Evolutionary conservation across 2,113 vertebrate species (phyloP), one percentile per base, ranked within the genome.

Genomic region (Sebastes fasciatus): DNA sequence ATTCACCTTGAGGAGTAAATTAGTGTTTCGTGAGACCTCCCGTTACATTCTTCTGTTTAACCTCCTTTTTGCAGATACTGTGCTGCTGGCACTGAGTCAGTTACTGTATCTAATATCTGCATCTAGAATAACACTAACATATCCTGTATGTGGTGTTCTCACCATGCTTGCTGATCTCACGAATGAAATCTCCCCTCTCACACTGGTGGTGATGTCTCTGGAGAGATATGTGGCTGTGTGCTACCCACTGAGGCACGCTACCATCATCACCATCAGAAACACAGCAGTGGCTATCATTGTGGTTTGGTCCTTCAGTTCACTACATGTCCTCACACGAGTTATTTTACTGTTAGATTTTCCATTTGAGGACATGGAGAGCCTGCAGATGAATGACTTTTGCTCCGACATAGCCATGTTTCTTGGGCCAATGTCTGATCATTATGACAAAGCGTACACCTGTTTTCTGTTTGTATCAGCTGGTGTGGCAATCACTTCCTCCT

Each of bases 141-240:
- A 85, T 60, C 79, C 87, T 14, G 43, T 85, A 0, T 94, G 94
- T 72, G 64, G 58, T 1, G 0, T 77, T 7, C 70, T 93, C 2
- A 11, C 1, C 6, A n/a, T 90, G 70, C 4, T 90, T 0, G 0
- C 63, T 1, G 9, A 1, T 1, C 45, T 87, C 7, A 79, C 82
- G 0, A 61, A 1, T 5, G 40, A 19, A 0, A 51, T 88, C 5
- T 92, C 92, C 5, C 93, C 93, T 45, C 80, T 94, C 2, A 94
- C 79, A 2, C 76, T 95, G 78, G 79, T 89, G 23, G n/a, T 92
- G 68, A 95, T 95, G 93, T 93, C 90, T 49, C 17, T 94, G 69
- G 94, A 95, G 88, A 80, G 92, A 4, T 95, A 80, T n/a, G 88
- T 93, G 26, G 93, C 94, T 11, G 92, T 94, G 61, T 93, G 93